Evolutionary conservation across 2,113 vertebrate species (phyloP), one percentile per base, ranked within the genome.

Genomic region (Probosciger aterrimus): DNA sequence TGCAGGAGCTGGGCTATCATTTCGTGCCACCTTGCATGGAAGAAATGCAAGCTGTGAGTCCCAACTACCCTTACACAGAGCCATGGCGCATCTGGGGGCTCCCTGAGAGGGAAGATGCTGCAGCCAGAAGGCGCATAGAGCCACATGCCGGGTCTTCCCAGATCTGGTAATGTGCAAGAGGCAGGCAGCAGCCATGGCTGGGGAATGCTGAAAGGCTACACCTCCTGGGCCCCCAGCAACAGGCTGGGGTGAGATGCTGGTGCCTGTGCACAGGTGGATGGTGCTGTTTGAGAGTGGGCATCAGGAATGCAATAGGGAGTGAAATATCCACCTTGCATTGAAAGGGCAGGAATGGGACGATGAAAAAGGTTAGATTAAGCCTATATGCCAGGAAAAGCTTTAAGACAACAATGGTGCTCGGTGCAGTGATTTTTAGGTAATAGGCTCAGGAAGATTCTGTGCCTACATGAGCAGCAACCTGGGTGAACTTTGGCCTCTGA

Each of bases 21-120:
- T 44, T 62, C 5, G 0, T n/a, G 43, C 18, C 62, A 79, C 33
- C n/a, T 47, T 60, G 33, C 55, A 15, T 0, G 0, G n/a, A 46
- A 84, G 59, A 82, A 69, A 47, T 13, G 5, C 19, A 39, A 73
- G 43, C 22, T 53, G 5, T 20, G 63, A 73, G 46, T 24, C 24
- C 7, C 6, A 3, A 11, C 7, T 70, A 16, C 8, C 24, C 31
- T 76, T 46, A 46, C 44, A 15, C 14, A 35, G 19, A 85, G 47
- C 5, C 2, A 0, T 0, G 2, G 22, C 22, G 7, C 25, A 44
- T 5, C 18, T 20, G 22, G 4, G 18, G 6, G 23, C 7, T 87
- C 23, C 23, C 31, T 0, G 0, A 19, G 31, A 23, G 0, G 20
- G 22, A 62, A n/a, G 8, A 4, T 1, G 0, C 6, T 47, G 25